A percentile compares a stretch with the other conserved stretches of the same genome.
Conservation (phyloP, 92 coral and sea anemone species). For the Heteractis magnifica region DNA sequence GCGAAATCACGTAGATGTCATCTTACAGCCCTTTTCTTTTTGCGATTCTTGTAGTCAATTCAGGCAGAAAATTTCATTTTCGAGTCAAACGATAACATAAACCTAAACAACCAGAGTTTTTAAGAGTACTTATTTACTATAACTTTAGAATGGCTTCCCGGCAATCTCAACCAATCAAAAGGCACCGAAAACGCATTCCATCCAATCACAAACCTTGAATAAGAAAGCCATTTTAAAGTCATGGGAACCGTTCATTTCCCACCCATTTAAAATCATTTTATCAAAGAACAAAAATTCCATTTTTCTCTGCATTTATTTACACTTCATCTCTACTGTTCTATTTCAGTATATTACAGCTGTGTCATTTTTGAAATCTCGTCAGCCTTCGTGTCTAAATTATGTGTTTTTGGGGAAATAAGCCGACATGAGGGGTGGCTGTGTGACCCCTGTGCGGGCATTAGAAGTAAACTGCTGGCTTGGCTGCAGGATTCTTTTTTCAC, state of each 20-base stretch:
- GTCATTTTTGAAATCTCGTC: not conserved
- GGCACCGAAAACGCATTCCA: not conserved
- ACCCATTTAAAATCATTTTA: too few species aligned
- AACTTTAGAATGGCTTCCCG: not conserved
- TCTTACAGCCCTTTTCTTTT: too few species aligned
- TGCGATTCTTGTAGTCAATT: too few species aligned
- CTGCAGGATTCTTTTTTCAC: slow-evolving; percentile 36
- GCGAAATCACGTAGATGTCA: too few species aligned
- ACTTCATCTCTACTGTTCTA: not conserved
- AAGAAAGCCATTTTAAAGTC: not conserved
- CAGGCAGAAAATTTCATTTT: too few species aligned
- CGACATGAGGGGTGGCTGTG: slow-evolving; percentile 84
- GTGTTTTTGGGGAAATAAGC: slow-evolving; percentile 76
- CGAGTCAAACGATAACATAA: too few species aligned
- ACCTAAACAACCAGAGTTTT: too few species aligned
- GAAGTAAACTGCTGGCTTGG: slow-evolving; percentile 35
- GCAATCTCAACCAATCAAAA: not conserved
- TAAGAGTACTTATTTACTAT: too few species aligned
- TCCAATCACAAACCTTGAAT: not conserved
- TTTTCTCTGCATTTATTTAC: not conserved
- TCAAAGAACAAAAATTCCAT: not conserved
- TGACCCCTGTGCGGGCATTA: slow-evolving; percentile 26
- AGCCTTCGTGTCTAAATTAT: not conserved
- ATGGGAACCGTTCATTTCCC: not conserved
- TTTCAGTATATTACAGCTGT: not conserved